phyloP scores from a whole-genome alignment of 2,113 vertebrate species.

The Capreolus pygargus region DNA sequence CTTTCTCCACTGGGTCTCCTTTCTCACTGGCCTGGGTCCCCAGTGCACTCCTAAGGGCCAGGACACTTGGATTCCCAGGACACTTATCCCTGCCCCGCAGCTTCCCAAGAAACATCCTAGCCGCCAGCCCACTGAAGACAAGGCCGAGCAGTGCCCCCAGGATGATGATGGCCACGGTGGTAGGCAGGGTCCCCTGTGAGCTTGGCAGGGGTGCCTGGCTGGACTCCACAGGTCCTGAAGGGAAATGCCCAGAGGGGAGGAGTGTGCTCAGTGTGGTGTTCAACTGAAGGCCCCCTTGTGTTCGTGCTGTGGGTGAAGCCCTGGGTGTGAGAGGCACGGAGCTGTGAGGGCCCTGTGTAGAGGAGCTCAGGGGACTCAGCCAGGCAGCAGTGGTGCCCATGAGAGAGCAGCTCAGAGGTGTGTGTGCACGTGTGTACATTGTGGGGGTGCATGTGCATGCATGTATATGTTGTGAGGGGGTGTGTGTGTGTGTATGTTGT shows the following conservation, averaged over 20 bases:
- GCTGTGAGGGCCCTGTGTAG: not conserved
- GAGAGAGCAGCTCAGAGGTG: not conserved
- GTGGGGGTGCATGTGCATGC: no score
- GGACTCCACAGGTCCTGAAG: not conserved
- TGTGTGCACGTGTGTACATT: not conserved
- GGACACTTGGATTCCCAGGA: not conserved
- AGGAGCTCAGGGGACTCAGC: not conserved
- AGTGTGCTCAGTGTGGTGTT: not conserved
- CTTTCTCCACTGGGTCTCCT: not conserved
- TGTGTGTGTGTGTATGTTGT: no score
- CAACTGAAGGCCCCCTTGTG: not conserved
- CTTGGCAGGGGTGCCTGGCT: not conserved
- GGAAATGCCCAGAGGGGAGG: not conserved
- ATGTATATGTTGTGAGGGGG: no score
- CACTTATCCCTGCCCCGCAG: not conserved
- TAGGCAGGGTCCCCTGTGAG: not conserved
- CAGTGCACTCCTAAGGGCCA: not conserved
- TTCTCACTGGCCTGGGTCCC: not conserved
- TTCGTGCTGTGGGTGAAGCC: not conserved
- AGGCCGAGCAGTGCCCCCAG: not conserved
- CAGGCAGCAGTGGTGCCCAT: not conserved
- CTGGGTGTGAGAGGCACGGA: not conserved
- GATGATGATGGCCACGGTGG: not conserved
- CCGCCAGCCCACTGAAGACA: not conserved
- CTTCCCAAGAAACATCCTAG: not conserved